Conservation (phyloP, 2,888 invertebrate genomes). For the Drosophila maculinotata region DNA sequence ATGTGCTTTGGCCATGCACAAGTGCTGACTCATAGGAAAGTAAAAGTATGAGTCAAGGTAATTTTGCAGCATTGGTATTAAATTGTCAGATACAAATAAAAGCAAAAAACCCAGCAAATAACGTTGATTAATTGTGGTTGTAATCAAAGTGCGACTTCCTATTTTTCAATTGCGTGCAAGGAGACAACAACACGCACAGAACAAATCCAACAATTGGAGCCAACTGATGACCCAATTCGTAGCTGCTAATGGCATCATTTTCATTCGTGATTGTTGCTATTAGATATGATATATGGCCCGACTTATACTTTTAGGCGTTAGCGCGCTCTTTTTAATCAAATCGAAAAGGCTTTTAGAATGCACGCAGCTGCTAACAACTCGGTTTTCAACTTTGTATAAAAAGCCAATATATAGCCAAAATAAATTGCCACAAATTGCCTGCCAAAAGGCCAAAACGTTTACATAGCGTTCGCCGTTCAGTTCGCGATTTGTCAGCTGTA, state of each 20-base stretch:
- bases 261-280: constrained; percentile 41
- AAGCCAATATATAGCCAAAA: constrained; percentile 13
- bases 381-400: constrained; percentile 20
- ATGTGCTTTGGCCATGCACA: constrained; percentile 12
- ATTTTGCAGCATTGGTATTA: constrained; percentile 8
- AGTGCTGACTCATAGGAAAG: not conserved
- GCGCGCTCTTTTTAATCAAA: constrained; percentile 41
- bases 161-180: constrained; percentile 43
- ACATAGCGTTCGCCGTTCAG: constrained; percentile 9
- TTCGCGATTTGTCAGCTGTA: constrained; percentile 29
- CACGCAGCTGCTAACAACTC: constrained; percentile 19
- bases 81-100: not conserved
- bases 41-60: not conserved
- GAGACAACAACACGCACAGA: constrained; percentile 19
- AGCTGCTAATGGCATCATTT: constrained; percentile 56
- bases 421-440: not conserved
- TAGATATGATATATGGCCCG: constrained; percentile 59
- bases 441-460: constrained; percentile 30
- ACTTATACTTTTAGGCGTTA: constrained; percentile 21
- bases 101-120: constrained; percentile 11
- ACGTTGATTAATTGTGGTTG: constrained; percentile 68
- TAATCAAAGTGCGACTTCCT: constrained; percentile 47
- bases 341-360: constrained; percentile 31
- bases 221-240: constrained; percentile 55
- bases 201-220: constrained; percentile 13